These are phyloP conservation scores for Atlantisia rogersi DNA, from an alignment of 2,113 vertebrate species.

Conservation along the genomic window DNA sequence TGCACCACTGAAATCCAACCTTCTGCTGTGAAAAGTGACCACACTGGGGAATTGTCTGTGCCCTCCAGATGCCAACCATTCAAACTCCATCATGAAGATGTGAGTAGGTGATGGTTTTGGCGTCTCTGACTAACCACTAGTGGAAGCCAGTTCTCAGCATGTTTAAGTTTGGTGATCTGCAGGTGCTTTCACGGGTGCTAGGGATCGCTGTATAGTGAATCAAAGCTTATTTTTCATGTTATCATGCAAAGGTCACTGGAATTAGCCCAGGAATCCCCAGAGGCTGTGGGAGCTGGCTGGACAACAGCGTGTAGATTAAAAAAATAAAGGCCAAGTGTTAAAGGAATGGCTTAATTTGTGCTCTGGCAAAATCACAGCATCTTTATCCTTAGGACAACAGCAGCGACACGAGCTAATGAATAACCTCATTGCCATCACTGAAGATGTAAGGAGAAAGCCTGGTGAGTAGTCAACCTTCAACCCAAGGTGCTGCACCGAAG, in stretches of 20 bases:
- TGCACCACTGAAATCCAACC: neutral
- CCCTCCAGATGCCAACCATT: neutral
- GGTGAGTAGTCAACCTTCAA: neutral
- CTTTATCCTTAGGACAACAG: slow-evolving; percentile 27
- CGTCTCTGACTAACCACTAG: neutral
- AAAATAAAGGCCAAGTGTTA: neutral
- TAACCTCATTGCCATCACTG: neutral
- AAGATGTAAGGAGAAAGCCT: neutral
- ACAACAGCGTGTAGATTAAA: neutral
- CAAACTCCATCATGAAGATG: neutral
- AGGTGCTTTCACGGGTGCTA: neutral
- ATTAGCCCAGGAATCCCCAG: neutral
- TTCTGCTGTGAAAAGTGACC: neutral
- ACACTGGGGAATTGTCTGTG: neutral
- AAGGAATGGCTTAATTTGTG: neutral
- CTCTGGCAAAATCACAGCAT: neutral
- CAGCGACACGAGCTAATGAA: neutral
- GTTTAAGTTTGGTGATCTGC: neutral
- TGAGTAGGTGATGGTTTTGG: neutral
- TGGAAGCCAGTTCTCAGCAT: neutral
- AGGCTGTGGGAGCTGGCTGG: neutral
- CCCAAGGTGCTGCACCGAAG: neutral
- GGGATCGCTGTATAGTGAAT: neutral
- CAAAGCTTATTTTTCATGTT: neutral
- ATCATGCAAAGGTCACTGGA: neutral